phyloP scores from a whole-genome alignment of 2,797 vertebrate species.

The Rhinoraja longicauda region DNA sequence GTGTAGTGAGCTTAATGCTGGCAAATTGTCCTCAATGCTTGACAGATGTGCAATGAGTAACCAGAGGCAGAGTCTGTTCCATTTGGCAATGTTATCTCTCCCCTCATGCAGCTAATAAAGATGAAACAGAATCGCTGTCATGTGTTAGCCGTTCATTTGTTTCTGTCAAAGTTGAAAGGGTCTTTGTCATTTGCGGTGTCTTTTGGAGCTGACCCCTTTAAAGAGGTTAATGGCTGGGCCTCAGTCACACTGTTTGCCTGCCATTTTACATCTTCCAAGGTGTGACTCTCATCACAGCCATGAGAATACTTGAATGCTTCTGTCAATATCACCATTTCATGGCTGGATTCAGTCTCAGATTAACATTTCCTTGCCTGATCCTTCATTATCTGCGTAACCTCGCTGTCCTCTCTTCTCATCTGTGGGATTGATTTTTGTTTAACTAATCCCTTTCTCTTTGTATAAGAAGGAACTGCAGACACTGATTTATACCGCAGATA shows the following conservation, averaged over 20 bases:
- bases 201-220: not conserved
- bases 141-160: not conserved
- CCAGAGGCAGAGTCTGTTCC: not conserved
- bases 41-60: not conserved
- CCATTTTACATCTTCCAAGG: not conserved
- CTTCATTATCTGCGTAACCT: not conserved
- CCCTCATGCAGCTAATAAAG: not conserved
- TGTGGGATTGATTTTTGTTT: not conserved
- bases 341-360: not conserved
- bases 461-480: no score
- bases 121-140: conserved; percentile 6
- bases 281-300: not conserved
- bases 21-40: not conserved
- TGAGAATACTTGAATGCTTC: no score
- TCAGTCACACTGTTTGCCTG: not conserved
- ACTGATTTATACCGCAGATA: no score
- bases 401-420: not conserved
- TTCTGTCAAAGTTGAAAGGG: not conserved
- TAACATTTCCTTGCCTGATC: not conserved
- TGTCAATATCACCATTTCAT: not conserved
- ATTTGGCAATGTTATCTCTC: not conserved
- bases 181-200: not conserved
- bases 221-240: not conserved
- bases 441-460: not conserved
- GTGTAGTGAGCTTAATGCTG: not conserved